Base-by-base conservation (phyloP, 2,888 invertebrate species). In the Acleris cristana region DNA sequence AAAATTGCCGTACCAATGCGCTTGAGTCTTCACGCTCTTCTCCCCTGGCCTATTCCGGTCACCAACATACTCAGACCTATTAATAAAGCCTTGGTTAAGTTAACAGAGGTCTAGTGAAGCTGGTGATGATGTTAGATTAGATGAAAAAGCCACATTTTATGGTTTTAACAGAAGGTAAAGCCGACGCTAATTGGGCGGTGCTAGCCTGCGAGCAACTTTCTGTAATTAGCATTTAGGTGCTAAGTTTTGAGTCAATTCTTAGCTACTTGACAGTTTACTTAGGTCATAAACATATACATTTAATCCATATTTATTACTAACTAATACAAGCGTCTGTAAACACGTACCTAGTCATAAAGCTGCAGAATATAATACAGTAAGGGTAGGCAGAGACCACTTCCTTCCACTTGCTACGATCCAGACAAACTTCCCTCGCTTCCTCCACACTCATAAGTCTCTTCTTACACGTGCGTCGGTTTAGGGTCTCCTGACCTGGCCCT, bases 11-110 rank as follows among this genome's bases (percentile, higher is more conserved):
- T 57, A 52, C 52, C 14, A 69, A 72, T 76, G 74, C 72, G 75
- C 71, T 74, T 72, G 70, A 71, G 59, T 63, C 78, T 85, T 86
- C 86, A 85, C 85, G 85, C 81, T 86, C 83, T 82, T 85, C 74
- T 84, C 81, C 67, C 67, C 75, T 76, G 74, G 74, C 76, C 76
- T 76, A 65, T 65, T 64, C 62, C 64, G 64, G 65, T 61, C 53
- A 53, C 63, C 65, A 57, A 23, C 21, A 30, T 65, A 65, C 45
- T 51, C 45, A 60, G 54, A 61, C 12, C 59, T 40, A 23, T 48
- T 56, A 54, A 10, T 44, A 48, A 57, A 53, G 52, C 18, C 10
- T 49, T 18, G 60, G n/a, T 63, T 49, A 48, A 56, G 53, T 59
- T 18, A 16, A 3, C 2, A 57, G 26, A 40, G 62, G 8, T 54